Evolutionary conservation across 2,113 vertebrate genomes (phyloP).

Genomic region (Emydura subglobosa): DNA sequence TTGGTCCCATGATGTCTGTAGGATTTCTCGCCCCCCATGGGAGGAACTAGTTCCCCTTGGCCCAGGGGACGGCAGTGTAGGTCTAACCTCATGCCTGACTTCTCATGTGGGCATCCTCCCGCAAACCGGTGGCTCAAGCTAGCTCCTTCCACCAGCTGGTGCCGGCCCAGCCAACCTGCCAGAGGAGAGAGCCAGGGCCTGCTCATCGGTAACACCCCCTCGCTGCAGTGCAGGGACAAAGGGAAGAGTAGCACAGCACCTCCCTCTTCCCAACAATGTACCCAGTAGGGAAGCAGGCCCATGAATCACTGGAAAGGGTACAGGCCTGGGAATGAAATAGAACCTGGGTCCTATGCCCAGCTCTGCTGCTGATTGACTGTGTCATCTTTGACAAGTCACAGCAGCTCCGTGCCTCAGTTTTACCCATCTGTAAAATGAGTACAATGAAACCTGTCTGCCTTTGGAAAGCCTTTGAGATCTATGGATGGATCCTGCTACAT

Average conservation of each 20-base stretch:
- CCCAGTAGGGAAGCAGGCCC: neutral
- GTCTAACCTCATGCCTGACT: neutral
- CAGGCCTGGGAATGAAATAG: neutral
- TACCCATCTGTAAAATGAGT: neutral
- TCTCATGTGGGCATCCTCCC: neutral
- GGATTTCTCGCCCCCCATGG: accelerated
- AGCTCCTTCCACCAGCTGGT: conserved; percentile 58
- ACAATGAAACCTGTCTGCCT: neutral
- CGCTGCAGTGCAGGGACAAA: neutral
- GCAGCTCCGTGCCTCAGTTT: neutral
- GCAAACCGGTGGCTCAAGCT: conserved; percentile 47
- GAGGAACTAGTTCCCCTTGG: neutral
- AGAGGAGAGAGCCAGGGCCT: neutral
- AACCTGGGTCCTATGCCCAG: neutral
- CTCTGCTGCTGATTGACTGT: neutral
- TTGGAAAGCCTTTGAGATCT: neutral
- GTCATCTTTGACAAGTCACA: accelerated
- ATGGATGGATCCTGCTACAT: accelerated
- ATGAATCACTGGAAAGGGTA: neutral
- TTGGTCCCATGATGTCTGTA: neutral
- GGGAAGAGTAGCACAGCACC: neutral
- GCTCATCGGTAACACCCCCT: neutral
- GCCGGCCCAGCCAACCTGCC: conserved; percentile 48
- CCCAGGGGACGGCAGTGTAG: neutral
- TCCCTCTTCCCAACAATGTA: neutral